Base-by-base conservation (phyloP, 2,888 invertebrate species). In the Andricus quercusramuli region DNA sequence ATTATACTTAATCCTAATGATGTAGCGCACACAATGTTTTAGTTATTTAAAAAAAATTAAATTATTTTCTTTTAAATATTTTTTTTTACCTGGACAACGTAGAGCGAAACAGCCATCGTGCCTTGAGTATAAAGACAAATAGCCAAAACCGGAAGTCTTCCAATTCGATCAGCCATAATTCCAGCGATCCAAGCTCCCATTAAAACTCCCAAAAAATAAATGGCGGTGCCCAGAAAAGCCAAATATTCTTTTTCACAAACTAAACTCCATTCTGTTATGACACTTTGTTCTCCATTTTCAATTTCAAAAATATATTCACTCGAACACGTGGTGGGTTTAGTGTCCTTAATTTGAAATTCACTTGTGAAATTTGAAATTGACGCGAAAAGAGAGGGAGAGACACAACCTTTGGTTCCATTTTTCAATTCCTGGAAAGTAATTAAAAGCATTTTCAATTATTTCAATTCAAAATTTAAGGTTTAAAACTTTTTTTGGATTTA, bases 151-250 rank as follows among this genome's bases (percentile, higher is more conserved):
- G 92, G 93, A 82, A 92, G 90, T 77, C 93, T 90, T 0, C 93
- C 94, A 84, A 93, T 92, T 22, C 92, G 89, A 87, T 94, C 93
- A 8, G 91, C 90, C 32, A 93, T 83, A 8, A 91, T 83, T 44
- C 93, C 93, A 67, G 92, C 90, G n/a, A 93, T 83, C 78, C 92
- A 89, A 2, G 93, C 93, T 56, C 94, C 93, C 51, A 93, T 80
- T 41, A 93, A 88, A 13, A 93, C 91, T 1, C 93, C 93, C 44
- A 88, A 84, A 81, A 91, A 93, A 86, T 93, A 93, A 32, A 93
- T 85, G 3, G 90, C 90, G 20, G 90, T 89, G 1, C 92, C 90
- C 78, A 92, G 86, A 62, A 90, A 88, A 22, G 88, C 88, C 22
- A 93, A 83, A 80, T 91, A 89, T 67, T 86, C 87, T 65, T 90